Conservation (phyloP, 2,888 invertebrate species). For the Onthophagus sagittarius region DNA sequence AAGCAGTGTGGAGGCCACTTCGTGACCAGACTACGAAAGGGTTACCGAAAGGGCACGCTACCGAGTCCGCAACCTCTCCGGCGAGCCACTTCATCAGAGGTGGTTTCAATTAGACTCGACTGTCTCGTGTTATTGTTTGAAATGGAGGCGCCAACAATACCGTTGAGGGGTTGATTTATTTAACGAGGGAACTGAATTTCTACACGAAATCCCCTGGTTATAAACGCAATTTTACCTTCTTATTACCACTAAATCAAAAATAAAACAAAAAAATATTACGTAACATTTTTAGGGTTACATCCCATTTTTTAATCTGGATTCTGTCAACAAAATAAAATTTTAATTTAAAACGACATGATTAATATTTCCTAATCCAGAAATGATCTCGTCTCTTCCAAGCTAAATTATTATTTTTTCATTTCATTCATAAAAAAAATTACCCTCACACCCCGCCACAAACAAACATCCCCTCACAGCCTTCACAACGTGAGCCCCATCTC, state of each 20-base stretch:
- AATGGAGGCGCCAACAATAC: neutral
- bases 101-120: neutral
- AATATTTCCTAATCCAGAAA: neutral
- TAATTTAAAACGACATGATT: neutral
- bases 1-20: constrained; percentile 40
- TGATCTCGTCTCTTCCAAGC: neutral
- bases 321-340: neutral
- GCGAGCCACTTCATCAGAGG: neutral
- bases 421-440: neutral
- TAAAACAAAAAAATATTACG: too few relatives aligned
- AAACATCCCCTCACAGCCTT: neutral
- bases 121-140: neutral
- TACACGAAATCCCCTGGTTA: neutral
- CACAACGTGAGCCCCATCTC: neutral
- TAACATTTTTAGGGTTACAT: too few relatives aligned
- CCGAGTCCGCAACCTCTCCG: neutral
- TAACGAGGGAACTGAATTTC: neutral
- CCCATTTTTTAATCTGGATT: too few relatives aligned
- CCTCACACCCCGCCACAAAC: neutral
- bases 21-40: constrained; percentile 37
- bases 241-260: neutral
- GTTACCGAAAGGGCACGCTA: neutral
- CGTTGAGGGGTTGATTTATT: neutral
- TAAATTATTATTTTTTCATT: neutral
- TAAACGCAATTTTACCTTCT: neutral